These are phyloP conservation scores for Naja naja DNA, from an alignment of 2,113 vertebrate species.

Conservation along the genomic window DNA sequence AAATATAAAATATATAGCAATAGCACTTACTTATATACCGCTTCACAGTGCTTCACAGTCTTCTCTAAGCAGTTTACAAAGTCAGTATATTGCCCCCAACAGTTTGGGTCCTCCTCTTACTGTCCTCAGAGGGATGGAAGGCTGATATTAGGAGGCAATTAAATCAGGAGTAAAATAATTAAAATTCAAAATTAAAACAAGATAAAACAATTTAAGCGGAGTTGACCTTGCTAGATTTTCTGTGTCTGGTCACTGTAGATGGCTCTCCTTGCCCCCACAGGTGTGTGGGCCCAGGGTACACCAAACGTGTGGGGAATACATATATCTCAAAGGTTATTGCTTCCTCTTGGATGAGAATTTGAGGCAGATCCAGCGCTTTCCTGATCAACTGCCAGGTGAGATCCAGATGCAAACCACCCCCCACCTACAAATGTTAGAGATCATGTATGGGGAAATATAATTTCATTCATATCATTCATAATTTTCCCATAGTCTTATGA, in stretches of 20 bases:
- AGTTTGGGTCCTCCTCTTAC: too few species aligned
- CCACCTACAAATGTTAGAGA: background rate
- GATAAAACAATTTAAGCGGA: background rate
- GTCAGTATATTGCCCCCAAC: too few species aligned
- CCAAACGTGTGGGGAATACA: conserved; percentile 71
- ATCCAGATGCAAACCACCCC: background rate
- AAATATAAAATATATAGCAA: background rate
- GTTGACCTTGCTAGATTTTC: background rate
- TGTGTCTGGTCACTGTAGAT: background rate
- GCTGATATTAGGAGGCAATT: background rate
- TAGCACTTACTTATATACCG: too few species aligned
- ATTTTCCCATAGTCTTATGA: background rate
- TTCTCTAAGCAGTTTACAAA: too few species aligned
- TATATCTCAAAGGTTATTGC: conserved; percentile 58
- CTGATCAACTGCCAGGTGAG: conserved; percentile 46
- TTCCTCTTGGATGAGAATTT: conserved; percentile 71
- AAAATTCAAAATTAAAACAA: background rate
- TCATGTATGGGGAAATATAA: background rate
- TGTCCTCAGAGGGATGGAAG: too few species aligned
- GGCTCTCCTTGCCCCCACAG: conserved; percentile 49
- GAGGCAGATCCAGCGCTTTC: conserved; percentile 46
- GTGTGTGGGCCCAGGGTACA: conserved; percentile 69
- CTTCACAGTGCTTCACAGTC: too few species aligned
- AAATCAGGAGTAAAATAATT: background rate
- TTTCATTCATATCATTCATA: background rate